Conservation (phyloP, 35 echinoderm and acorn worm species). For the Apostichopus californicus region DNA sequence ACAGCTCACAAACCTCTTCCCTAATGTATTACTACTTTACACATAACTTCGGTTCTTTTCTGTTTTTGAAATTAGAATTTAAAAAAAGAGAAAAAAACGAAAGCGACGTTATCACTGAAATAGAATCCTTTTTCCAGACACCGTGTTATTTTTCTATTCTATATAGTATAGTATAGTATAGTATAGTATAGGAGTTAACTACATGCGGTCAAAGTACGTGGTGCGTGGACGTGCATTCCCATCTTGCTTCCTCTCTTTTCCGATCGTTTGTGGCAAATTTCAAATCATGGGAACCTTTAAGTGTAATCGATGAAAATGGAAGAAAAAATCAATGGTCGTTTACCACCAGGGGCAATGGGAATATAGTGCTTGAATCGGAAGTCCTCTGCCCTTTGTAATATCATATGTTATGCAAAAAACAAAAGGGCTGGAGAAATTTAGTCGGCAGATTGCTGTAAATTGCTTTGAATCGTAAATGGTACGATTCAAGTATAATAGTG, state of each 20-base stretch:
- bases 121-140: neutral
- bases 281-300: slow-evolving; percentile 25
- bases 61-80: neutral
- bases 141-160: neutral
- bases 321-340: neutral
- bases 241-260: neutral
- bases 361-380: neutral
- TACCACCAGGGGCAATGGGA: neutral
- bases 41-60: neutral
- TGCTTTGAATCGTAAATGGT: neutral
- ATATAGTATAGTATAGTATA: neutral
- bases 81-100: neutral
- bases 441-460: neutral
- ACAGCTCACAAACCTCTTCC: too few species aligned
- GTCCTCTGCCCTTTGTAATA: neutral
- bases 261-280: slow-evolving; percentile 37
- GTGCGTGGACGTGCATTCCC: neutral
- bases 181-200: neutral
- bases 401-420: neutral
- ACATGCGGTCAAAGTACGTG: slow-evolving; percentile 25
- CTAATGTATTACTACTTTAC: too few species aligned
- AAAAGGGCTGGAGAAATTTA: neutral
- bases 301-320: neutral
- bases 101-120: neutral
- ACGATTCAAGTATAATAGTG: neutral